Base-by-base conservation (phyloP, 2,113 vertebrate genomes). In the Hassar affinis region DNA sequence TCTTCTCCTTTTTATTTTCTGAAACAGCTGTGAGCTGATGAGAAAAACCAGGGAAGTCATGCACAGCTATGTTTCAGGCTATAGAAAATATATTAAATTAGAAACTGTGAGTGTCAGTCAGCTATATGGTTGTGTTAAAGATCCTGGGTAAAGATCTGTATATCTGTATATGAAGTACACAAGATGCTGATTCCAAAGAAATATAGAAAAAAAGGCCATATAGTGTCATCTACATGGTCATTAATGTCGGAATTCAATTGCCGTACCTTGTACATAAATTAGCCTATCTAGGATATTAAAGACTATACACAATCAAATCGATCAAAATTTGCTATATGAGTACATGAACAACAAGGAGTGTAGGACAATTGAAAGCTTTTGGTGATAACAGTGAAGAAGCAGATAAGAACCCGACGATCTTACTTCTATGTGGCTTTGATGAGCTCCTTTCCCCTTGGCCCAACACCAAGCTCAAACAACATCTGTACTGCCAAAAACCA, bases 21-120 rank as follows among this genome's bases (percentile, higher is more conserved):
- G 66, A 47, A 80, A 80, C 42, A 79, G 78, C 38, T 45, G 59
- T 20, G 35, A 38, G 3, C 54, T 61, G 35, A 78, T n/a, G 77
- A 30, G 25, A 62, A 57, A 33, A n/a, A 68, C 64, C 14, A 49
- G 42, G 15, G 51, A 76, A 33, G 18, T 15, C 49, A 76, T 35
- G 8, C 30, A 76, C 49, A 52, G 49, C 72, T 22, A 27, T 54
- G 74, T 54, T 12, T 6, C 74, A 52, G 74, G 17, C 10, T 54
- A 54, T 22, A 76, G n/a, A 51, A 75, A 75, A 75, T 75, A 51
- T 8, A 45, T 52, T 35, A 52, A 75, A 76, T 52, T 76, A 54
- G 49, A 76, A 76, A 35, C 54, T 22, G 49, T 54, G 3, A 35
- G 51, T 76, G 35, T 35, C 51, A 76, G 51, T 20, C 27, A 56